Conservation (phyloP, 2,888 invertebrate species). For the Belgica antarctica region DNA sequence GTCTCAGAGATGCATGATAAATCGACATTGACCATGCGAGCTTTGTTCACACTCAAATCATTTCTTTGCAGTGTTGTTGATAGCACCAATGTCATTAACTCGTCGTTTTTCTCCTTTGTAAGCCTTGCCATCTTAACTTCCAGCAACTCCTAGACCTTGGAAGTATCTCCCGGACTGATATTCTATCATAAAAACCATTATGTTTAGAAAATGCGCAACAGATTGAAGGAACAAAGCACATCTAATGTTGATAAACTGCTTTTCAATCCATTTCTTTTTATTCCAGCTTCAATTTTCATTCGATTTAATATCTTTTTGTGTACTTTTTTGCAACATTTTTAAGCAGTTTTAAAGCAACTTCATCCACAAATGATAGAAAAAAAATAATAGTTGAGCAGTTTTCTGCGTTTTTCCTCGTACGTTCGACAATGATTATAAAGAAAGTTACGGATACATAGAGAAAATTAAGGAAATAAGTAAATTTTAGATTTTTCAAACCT, state of each 20-base stretch:
- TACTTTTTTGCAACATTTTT: conserved; percentile 1
- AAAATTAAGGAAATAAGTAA: background rate
- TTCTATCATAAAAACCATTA: too few relatives aligned
- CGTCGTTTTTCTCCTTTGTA: too few relatives aligned
- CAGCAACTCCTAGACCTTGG: too few relatives aligned
- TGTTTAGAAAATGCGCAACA: too few relatives aligned
- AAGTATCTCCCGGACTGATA: too few relatives aligned
- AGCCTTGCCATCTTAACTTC: too few relatives aligned
- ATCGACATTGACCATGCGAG: too few relatives aligned
- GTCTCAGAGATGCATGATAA: too few relatives aligned
- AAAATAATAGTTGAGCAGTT: conserved; percentile 8
- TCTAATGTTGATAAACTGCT: conserved; percentile 5
- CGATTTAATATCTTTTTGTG: background rate
- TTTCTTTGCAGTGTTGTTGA: too few relatives aligned
- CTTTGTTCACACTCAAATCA: too few relatives aligned
- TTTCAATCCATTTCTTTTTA: conserved; percentile 1
- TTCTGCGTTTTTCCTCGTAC: background rate
- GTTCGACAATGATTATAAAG: background rate
- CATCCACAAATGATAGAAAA: conserved; percentile 2
- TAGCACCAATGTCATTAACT: too few relatives aligned
- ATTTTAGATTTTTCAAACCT: background rate
- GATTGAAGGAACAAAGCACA: too few relatives aligned
- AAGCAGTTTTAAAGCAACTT: conserved; percentile 18
- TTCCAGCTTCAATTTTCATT: conserved; percentile 19
- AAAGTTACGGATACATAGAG: background rate